phyloP scores from a whole-genome alignment of 2,113 vertebrate genomes.

The Ceyx margarethae region DNA sequence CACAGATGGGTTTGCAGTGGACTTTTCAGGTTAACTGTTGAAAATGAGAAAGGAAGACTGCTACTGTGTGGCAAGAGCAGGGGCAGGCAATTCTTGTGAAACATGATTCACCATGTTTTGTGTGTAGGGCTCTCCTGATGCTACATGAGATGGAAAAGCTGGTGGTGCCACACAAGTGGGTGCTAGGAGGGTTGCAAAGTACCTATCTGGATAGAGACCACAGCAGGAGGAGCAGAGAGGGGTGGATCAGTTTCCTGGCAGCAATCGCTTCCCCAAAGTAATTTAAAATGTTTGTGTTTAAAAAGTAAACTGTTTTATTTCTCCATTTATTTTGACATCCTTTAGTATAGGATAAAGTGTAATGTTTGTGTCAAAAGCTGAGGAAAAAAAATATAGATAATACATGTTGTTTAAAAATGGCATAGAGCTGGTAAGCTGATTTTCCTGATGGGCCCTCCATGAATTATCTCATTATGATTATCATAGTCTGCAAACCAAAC shows the following conservation, averaged over 20 bases:
- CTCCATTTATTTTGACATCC: neutral
- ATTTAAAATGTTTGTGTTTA: neutral
- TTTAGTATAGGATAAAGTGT: neutral
- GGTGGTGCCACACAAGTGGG: rapidly evolving
- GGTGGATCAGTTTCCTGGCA: neutral
- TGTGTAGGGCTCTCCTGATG: neutral
- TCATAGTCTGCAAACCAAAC: neutral
- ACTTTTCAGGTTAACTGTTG: neutral
- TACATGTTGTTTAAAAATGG: neutral
- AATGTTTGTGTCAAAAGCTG: neutral
- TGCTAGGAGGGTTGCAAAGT: neutral
- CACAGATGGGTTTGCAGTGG: neutral
- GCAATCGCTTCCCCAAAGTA: neutral
- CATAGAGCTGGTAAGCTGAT: neutral
- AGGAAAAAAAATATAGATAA: neutral
- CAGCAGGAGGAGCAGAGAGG: neutral
- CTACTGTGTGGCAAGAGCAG: neutral
- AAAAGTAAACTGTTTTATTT: neutral
- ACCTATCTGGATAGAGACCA: neutral
- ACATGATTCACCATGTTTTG: rapidly evolving
- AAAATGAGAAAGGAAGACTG: neutral
- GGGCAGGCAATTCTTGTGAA: neutral
- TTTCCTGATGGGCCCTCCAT: neutral
- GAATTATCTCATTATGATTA: neutral
- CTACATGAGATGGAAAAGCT: neutral